phyloP scores from a whole-genome alignment of 1,140 invertebrate genomes.

The Habropoda laboriosa region DNA sequence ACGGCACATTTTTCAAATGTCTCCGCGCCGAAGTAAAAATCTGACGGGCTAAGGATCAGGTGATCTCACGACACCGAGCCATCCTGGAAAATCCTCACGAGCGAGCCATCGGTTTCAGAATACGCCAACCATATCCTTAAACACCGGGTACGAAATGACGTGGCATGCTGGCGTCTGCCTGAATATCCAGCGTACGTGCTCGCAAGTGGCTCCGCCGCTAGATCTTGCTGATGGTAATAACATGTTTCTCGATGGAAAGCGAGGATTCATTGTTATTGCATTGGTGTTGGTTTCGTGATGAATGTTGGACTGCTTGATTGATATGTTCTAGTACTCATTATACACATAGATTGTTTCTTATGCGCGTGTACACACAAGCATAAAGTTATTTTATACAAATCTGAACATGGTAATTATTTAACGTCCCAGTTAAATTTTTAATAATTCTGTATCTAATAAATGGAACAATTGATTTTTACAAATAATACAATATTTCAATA shows the following conservation, averaged over 20 bases:
- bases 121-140: conserved; percentile 34
- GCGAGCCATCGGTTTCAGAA: conserved; percentile 59
- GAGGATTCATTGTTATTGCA: not conserved
- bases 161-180: conserved; percentile 40
- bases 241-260: not conserved
- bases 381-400: too few species aligned
- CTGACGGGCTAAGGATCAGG: conserved; percentile 49
- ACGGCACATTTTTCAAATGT: conserved; percentile 52
- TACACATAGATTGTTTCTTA: too few species aligned
- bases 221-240: not conserved
- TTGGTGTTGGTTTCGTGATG: too few species aligned
- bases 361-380: too few species aligned
- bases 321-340: too few species aligned
- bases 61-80: conserved; percentile 25
- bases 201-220: not conserved
- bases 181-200: conserved; percentile 28
- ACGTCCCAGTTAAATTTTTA: too few species aligned
- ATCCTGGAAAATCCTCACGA: conserved; percentile 65
- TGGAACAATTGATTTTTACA: too few species aligned
- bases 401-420: too few species aligned
- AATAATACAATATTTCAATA: too few species aligned
- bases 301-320: too few species aligned
- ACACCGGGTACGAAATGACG: conserved; percentile 39
- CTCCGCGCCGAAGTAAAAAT: conserved; percentile 51
- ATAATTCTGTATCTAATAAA: too few species aligned